Evolutionary conservation across 2,888 invertebrate genomes (phyloP).

Genomic region (Tetanocera ferruginea): DNA sequence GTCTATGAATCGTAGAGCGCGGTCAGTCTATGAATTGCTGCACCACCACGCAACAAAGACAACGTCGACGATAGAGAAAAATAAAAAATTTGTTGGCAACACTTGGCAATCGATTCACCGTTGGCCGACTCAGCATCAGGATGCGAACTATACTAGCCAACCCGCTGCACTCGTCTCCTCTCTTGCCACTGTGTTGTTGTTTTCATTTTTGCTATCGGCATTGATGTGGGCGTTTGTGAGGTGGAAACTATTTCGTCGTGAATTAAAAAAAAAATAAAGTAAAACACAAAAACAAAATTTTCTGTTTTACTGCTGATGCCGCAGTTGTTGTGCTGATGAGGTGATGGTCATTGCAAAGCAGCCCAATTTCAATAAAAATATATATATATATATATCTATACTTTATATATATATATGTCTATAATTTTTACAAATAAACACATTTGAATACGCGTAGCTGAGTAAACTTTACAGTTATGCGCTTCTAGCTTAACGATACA

Average conservation of each 20-base stretch:
- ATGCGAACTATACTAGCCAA: neutral
- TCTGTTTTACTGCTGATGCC: too few relatives aligned
- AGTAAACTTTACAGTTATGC: too few relatives aligned
- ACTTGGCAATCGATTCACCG: neutral
- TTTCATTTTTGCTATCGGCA: neutral
- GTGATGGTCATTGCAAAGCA: conserved; percentile 47
- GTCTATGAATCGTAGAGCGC: neutral
- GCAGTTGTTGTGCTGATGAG: conserved; percentile 30
- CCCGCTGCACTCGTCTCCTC: neutral
- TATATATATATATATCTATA: neutral
- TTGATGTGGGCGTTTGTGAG: conserved; percentile 34
- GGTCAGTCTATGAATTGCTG: neutral
- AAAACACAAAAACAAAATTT: too few relatives aligned
- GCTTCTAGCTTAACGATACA: too few relatives aligned
- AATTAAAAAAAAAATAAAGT: conserved; percentile 7
- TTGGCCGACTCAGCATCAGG: neutral
- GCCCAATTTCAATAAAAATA: conserved; percentile 18
- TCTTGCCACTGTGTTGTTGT: neutral
- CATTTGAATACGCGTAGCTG: too few relatives aligned
- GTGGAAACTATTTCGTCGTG: conserved; percentile 38
- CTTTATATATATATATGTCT: neutral
- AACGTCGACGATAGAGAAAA: neutral
- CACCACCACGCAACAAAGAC: neutral
- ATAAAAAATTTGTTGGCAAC: conserved; percentile 27
- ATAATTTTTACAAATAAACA: neutral